These are phyloP conservation scores for Odontocerum albicorne DNA, from an alignment of 2,888 invertebrate genomes.

Conservation along the genomic window DNA sequence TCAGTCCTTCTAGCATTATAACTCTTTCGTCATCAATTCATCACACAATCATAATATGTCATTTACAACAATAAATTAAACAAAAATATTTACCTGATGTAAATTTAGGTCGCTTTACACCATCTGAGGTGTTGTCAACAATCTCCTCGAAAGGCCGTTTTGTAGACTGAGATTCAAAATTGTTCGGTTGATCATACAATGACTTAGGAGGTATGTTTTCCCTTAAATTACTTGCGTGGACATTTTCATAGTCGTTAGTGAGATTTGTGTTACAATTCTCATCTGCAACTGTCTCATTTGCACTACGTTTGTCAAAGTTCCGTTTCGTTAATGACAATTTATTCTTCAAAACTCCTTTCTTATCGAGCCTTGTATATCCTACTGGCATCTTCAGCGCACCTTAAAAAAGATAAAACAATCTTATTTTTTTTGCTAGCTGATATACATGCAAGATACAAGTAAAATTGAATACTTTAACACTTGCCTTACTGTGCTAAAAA, in stretches of 20 bases:
- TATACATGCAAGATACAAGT: too few relatives aligned
- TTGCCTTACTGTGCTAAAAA: too few relatives aligned
- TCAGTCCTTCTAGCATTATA: too few relatives aligned
- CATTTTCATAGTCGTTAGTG: constrained; percentile 28
- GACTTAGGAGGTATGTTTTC: constrained; percentile 15
- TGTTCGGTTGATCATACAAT: constrained; percentile 45
- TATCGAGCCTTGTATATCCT: constrained; percentile 49
- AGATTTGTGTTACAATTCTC: not conserved
- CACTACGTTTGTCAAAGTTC: constrained; percentile 42
- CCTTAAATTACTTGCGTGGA: constrained; percentile 42
- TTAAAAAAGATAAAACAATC: constrained; percentile 43
- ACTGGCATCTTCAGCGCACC: constrained; percentile 61
- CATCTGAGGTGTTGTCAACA: constrained; percentile 49
- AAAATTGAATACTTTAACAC: too few relatives aligned
- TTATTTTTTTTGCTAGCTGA: too few relatives aligned
- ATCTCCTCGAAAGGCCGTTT: constrained; percentile 49
- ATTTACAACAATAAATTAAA: not conserved
- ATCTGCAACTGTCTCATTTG: too few relatives aligned
- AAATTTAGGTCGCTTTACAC: constrained; percentile 50
- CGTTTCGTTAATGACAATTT: constrained; percentile 52
- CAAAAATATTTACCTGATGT: constrained; percentile 2
- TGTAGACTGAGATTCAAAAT: constrained; percentile 25
- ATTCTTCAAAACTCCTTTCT: constrained; percentile 52
- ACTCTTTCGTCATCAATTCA: too few relatives aligned
- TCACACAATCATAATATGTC: too few relatives aligned